Percentiles rank a stretch among this genome's conserved stretches.
Evolutionary conservation across 2,888 invertebrate genomes (phyloP).

Genomic region (Pterobdella sp.): DNA sequence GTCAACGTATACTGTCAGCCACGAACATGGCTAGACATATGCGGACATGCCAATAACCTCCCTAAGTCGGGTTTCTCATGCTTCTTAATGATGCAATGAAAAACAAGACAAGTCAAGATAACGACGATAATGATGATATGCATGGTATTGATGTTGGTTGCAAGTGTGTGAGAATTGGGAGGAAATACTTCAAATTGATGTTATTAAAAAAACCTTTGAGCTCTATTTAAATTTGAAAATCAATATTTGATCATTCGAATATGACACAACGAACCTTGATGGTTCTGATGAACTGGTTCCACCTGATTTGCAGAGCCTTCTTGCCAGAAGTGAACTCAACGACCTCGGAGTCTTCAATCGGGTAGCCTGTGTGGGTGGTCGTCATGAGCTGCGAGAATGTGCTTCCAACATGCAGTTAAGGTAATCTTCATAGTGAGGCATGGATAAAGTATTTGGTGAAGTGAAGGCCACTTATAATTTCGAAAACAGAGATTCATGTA

Average conservation of each 20-base stretch:
- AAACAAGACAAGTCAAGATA: background rate
- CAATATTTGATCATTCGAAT: background rate
- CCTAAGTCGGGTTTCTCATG: too few species aligned
- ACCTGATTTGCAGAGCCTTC: background rate
- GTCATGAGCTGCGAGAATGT: too few species aligned
- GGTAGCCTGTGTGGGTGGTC: background rate
- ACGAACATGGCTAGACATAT: too few species aligned
- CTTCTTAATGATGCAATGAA: too few species aligned
- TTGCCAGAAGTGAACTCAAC: background rate
- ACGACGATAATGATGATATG: background rate
- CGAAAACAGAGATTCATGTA: too few species aligned
- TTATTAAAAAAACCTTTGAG: background rate
- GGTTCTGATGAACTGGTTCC: background rate
- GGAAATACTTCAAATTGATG: background rate
- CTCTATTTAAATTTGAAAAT: background rate
- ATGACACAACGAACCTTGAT: background rate
- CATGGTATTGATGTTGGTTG: background rate
- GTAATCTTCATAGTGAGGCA: too few species aligned
- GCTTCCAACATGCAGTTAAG: too few species aligned
- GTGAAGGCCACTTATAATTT: too few species aligned
- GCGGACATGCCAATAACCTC: too few species aligned
- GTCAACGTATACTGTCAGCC: too few species aligned
- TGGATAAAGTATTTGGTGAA: background rate
- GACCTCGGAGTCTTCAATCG: background rate
- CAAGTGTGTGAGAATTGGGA: background rate